Conservation (phyloP, 2,797 vertebrate species). For the Sebastes cheni region DNA sequence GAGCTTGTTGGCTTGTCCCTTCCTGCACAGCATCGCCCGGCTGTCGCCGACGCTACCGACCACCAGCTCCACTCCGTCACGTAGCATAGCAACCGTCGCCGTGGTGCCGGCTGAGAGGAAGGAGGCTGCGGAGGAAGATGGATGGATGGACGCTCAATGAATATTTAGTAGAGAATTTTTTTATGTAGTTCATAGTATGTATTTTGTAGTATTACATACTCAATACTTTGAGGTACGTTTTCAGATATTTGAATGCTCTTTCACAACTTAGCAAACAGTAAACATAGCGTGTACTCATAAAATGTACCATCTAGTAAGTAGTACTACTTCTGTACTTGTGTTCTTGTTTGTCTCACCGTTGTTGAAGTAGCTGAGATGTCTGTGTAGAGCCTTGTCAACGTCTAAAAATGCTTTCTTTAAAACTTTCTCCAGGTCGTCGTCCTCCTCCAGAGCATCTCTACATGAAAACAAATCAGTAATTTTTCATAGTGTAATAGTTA, state of each 20-base stretch:
- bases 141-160: rapidly evolving
- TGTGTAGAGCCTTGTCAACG: slow-evolving; percentile 86
- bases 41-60: slow-evolving; percentile 94
- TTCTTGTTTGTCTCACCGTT: slow-evolving; percentile 80
- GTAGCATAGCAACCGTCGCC: slow-evolving; percentile 92
- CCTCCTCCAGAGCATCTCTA: slow-evolving; percentile 88
- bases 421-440: slow-evolving; percentile 89
- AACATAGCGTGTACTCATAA: not conserved
- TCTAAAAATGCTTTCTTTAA: slow-evolving; percentile 91
- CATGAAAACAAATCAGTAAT: not conserved
- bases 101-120: slow-evolving; percentile 88
- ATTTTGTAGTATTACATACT: not conserved
- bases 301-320: not conserved
- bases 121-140: slow-evolving; percentile 21
- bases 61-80: slow-evolving; percentile 91
- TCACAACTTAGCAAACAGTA: rapidly evolving
- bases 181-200: not conserved
- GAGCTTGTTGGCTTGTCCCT: slow-evolving; percentile 88
- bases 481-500: not conserved
- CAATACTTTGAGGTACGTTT: not conserved
- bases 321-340: not conserved
- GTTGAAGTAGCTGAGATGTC: slow-evolving; percentile 83
- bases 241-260: too few relatives aligned
- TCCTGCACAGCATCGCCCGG: slow-evolving; percentile 91
- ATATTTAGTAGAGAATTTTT: not conserved